Conservation (phyloP, 1,140 invertebrate genomes). For the Panagrolaimus sp. region DNA sequence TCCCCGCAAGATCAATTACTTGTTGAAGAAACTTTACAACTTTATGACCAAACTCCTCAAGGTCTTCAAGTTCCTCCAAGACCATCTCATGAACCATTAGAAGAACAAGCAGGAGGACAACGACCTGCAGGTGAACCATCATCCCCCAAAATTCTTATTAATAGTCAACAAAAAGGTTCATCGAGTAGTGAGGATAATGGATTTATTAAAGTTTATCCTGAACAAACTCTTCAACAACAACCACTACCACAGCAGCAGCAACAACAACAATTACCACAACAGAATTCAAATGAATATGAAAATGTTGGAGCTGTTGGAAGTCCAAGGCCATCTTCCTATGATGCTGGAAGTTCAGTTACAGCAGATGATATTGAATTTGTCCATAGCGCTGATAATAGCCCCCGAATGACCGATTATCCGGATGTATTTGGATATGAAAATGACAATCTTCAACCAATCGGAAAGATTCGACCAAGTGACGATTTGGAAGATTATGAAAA, state of each 20-base stretch:
- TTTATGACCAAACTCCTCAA: not conserved
- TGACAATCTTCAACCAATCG: too few relatives aligned
- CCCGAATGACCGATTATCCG: not conserved
- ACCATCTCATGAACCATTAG: not conserved
- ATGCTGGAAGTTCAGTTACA: not conserved
- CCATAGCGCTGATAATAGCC: not conserved
- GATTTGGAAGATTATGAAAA: too few relatives aligned
- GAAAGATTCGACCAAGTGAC: too few relatives aligned
- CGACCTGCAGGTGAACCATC: not conserved
- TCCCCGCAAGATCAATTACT: not conserved
- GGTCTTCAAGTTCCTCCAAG: not conserved
- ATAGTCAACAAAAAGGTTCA: slow-evolving; percentile 18
- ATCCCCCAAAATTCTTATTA: not conserved
- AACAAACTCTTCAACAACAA: not conserved
- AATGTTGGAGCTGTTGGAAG: too few relatives aligned
- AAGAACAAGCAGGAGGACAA: not conserved
- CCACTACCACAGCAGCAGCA: not conserved
- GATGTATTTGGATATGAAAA: too few relatives aligned
- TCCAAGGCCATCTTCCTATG: not conserved
- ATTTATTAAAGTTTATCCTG: slow-evolving; percentile 33
- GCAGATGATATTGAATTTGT: slow-evolving; percentile 8
- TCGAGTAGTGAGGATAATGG: slow-evolving; percentile 38
- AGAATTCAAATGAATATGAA: not conserved
- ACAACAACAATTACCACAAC: not conserved
- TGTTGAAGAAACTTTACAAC: not conserved